A percentile compares a stretch with the other conserved stretches of the same genome.
Evolutionary conservation across 2,888 invertebrate species (phyloP).

Genomic region (Urechis unicinctus): DNA sequence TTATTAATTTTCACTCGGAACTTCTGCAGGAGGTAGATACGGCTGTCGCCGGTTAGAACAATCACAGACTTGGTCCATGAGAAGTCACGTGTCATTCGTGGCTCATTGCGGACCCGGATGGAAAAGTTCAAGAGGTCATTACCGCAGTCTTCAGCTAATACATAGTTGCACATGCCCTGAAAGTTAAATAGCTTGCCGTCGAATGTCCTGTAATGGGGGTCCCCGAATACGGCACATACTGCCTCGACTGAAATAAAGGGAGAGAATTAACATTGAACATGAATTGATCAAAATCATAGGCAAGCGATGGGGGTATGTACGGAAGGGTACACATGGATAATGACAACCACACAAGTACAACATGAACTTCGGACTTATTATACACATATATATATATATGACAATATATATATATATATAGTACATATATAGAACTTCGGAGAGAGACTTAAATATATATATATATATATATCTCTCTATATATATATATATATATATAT

Average conservation of each 20-base stretch:
- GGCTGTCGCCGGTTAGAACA: conserved; percentile 55
- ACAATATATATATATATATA: too few species aligned
- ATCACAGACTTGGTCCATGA: conserved; percentile 82
- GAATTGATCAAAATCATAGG: neutral
- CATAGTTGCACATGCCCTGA: conserved; percentile 74
- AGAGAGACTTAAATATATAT: too few species aligned
- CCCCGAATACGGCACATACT: conserved; percentile 88
- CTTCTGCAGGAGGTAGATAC: conserved; percentile 66
- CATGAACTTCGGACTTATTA: too few species aligned
- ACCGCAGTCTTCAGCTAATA: conserved; percentile 78
- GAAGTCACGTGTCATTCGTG: conserved; percentile 71
- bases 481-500: too few species aligned
- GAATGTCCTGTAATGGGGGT: conserved; percentile 91
- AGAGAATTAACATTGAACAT: neutral
- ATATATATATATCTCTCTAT: too few species aligned
- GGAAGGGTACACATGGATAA: neutral
- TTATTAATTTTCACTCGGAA: conserved; percentile 76
- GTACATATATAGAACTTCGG: too few species aligned
- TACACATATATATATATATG: too few species aligned
- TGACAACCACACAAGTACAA: too few species aligned
- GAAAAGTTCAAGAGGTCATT: conserved; percentile 79
- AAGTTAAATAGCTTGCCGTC: conserved; percentile 91
- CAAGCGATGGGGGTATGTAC: neutral
- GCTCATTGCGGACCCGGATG: conserved; percentile 83
- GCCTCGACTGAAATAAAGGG: conserved; percentile 64